Base-by-base conservation (phyloP, 2,888 invertebrate genomes). In the Andricus quercusramuli region DNA sequence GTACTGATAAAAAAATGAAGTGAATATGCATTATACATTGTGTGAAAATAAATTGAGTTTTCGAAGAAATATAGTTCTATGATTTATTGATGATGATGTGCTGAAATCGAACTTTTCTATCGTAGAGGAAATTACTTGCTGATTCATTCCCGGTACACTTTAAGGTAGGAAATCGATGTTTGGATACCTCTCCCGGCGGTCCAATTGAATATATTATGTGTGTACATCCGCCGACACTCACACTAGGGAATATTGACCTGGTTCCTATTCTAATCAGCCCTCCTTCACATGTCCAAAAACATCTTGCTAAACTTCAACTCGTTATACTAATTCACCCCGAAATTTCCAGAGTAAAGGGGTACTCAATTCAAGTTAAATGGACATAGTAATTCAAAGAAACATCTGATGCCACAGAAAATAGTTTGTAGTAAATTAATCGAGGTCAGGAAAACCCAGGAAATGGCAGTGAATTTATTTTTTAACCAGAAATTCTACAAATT, bases 241-340 rank as follows among this genome's bases (percentile, higher is more conserved):
- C 56, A 11, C 56, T n/a, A 56, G 22, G 56, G 56, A 3, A 56
- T 22, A 86, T 86, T 83, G 85, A 88, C 87, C 88, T 88, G 88
- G 85, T 89, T 88, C 87, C 86, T 85, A 89, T 89, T 89, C 88
- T 89, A 89, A 88, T 89, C 89, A 88, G 89, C 86, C 84, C 85
- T 88, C 87, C 89, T 84, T 86, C 84, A 84, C 83, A 84, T 83
- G 87, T 85, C 86, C 85, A 89, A 86, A 86, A 87, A 88, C 89
- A 87, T 87, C 87, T 89, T 87, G 85, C 85, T 86, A 84, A 89
- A 89, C 88, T 87, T 87, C 85, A 88, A 87, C 86, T 85, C 87
- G 87, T 88, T 89, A 89, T 86, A 87, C 86, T 74, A 78, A 76
- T 68, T 81, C 78, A 77, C 64, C 51, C 22, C 44, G 67, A 67